Percentiles rank a stretch among this genome's conserved stretches.
Evolutionary conservation across 2,888 invertebrate genomes (phyloP).

Genomic region (Nasonovia ribisnigri): DNA sequence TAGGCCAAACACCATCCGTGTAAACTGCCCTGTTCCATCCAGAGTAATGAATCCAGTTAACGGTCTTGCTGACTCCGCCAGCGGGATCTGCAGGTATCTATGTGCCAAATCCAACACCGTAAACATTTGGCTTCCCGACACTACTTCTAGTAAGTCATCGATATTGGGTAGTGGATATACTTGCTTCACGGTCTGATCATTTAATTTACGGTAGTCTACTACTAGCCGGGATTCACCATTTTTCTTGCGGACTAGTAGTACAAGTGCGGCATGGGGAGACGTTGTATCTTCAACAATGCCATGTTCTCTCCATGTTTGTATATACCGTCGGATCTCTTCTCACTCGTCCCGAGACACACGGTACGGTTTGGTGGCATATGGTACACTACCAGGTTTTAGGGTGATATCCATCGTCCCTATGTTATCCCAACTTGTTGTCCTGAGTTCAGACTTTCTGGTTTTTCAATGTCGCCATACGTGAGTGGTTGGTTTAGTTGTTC

Average conservation of each 20-base stretch:
- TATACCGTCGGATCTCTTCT: background rate
- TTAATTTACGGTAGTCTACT: slow-evolving; percentile 34
- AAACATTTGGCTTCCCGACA: background rate
- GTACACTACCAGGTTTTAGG: background rate
- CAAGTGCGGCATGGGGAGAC: background rate
- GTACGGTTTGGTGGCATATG: slow-evolving; percentile 21
- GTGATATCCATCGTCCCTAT: slow-evolving; percentile 7
- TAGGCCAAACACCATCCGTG: too few relatives aligned
- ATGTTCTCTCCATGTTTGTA: background rate
- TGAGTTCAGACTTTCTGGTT: background rate
- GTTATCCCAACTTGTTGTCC: background rate
- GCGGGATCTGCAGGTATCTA: slow-evolving; percentile 41
- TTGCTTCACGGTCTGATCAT: background rate
- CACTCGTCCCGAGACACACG: background rate
- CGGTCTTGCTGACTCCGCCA: background rate
- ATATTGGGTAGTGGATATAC: slow-evolving; percentile 35
- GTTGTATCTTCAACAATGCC: slow-evolving; percentile 42
- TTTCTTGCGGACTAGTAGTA: background rate
- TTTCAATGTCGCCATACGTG: background rate
- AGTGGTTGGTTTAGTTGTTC: background rate
- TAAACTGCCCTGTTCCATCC: slow-evolving; percentile 27
- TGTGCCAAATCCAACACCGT: slow-evolving; percentile 36
- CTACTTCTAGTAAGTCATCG: background rate
- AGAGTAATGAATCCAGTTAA: slow-evolving; percentile 38
- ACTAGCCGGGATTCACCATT: background rate